phyloP scores from a whole-genome alignment of 2,888 invertebrate species.

The Matsumyia berberina region DNA sequence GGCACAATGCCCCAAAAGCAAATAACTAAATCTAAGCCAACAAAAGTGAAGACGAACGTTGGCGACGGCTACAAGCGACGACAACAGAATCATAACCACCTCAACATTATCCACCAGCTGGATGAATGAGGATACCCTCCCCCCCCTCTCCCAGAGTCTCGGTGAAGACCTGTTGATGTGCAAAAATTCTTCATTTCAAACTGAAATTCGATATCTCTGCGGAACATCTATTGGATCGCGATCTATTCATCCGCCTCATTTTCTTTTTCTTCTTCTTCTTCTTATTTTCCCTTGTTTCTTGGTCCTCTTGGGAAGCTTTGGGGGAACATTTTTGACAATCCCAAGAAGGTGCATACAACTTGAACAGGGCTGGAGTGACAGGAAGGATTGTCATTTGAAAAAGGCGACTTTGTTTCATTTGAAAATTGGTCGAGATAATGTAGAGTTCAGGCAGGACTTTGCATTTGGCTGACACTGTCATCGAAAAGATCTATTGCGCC shows the following conservation, averaged over 20 bases:
- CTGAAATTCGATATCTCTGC: conserved; percentile 68
- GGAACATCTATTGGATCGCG: conserved; percentile 70
- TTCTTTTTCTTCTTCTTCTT: conserved; percentile 24
- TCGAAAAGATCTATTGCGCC: no score
- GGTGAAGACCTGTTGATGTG: conserved; percentile 73
- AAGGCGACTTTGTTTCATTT: background rate
- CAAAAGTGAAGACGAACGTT: conserved; percentile 69
- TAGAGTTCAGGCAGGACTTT: no score
- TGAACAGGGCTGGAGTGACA: conserved; percentile 37
- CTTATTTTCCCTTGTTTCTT: no score
- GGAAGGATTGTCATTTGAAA: background rate
- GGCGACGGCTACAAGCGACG: conserved; percentile 21
- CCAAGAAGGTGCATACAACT: conserved; percentile 24
- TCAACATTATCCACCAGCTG: conserved; percentile 2
- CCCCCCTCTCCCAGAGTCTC: conserved; percentile 35
- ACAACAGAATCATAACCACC: conserved; percentile 36
- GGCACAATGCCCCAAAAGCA: conserved; percentile 70
- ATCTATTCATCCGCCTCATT: conserved; percentile 63
- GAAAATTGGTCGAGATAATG: no score
- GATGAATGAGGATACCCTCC: no score
- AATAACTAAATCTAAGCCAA: conserved; percentile 71
- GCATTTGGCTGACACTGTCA: no score
- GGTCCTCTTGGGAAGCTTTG: conserved; percentile 2
- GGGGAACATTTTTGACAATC: conserved; percentile 62
- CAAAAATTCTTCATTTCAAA: conserved; percentile 68